These are phyloP conservation scores for Labeo rohita DNA, from an alignment of 2,113 vertebrate genomes.

Conservation along the genomic window DNA sequence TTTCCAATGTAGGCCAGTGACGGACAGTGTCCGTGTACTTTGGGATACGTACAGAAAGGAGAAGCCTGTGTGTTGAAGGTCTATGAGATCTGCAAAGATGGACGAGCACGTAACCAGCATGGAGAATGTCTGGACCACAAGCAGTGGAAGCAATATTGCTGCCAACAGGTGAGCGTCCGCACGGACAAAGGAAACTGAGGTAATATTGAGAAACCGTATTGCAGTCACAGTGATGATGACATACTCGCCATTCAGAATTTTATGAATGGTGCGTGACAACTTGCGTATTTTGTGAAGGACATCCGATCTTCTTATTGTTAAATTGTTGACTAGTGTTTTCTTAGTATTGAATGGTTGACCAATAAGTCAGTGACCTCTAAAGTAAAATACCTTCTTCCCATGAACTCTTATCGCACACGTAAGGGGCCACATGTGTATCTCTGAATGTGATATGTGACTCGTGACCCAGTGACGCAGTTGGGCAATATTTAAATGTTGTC, in stretches of 20 bases:
- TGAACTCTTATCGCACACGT: conserved; percentile 33
- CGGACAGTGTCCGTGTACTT: conserved; percentile 78
- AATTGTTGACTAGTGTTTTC: conserved; percentile 1
- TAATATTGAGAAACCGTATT: background rate
- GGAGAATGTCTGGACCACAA: conserved; percentile 80
- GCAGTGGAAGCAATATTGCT: conserved; percentile 83
- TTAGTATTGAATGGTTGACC: conserved; percentile 29
- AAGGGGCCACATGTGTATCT: background rate
- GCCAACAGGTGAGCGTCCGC: conserved; percentile 74
- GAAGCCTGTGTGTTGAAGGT: conserved; percentile 68
- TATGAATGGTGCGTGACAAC: background rate
- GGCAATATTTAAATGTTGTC: background rate
- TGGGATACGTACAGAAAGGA: conserved; percentile 67
- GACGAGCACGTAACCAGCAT: conserved; percentile 78
- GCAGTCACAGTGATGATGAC: background rate
- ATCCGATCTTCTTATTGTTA: conserved; percentile 9
- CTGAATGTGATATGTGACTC: background rate
- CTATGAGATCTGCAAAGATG: conserved; percentile 76
- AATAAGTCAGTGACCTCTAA: conserved; percentile 31
- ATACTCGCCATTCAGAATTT: background rate
- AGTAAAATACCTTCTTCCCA: conserved; percentile 30
- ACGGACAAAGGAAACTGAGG: background rate
- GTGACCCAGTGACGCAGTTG: background rate
- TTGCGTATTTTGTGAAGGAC: background rate
- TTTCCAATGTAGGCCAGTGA: conserved; percentile 77